These are phyloP conservation scores for Mactra quadrangularis DNA, from an alignment of 1,140 invertebrate species.

Conservation along the genomic window DNA sequence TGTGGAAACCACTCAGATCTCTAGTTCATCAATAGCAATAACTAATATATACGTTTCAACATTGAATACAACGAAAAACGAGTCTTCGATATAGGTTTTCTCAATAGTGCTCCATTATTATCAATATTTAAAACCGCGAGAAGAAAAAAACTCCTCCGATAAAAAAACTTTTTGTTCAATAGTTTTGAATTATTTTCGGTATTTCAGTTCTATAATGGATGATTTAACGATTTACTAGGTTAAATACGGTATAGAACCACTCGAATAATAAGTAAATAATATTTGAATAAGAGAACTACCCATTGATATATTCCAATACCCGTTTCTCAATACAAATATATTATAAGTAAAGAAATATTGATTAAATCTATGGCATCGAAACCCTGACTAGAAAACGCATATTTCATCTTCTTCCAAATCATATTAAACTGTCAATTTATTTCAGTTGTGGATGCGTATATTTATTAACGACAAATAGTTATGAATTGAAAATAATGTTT, in stretches of 20 bases:
- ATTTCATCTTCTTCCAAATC: slow-evolving; percentile 51
- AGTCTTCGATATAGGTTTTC: too few species aligned
- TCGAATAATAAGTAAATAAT: slow-evolving; percentile 53
- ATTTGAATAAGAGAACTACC: slow-evolving; percentile 38
- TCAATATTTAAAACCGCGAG: too few species aligned
- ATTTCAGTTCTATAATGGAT: too few species aligned
- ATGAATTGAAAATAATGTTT: not conserved
- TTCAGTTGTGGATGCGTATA: not conserved
- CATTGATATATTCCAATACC: slow-evolving; percentile 24
- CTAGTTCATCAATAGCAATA: too few species aligned
- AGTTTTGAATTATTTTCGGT: too few species aligned
- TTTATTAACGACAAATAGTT: slow-evolving; percentile 23
- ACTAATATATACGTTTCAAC: too few species aligned
- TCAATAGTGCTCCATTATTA: too few species aligned
- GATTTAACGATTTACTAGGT: too few species aligned
- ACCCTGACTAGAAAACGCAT: slow-evolving; percentile 23
- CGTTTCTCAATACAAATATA: slow-evolving; percentile 41
- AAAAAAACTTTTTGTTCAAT: too few species aligned
- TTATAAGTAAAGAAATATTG: slow-evolving; percentile 33
- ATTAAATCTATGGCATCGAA: slow-evolving; percentile 14
- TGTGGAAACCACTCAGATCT: too few species aligned
- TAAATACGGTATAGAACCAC: slow-evolving; percentile 3
- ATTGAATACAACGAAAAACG: slow-evolving; percentile 31
- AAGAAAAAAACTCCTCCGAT: too few species aligned
- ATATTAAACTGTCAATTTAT: slow-evolving; percentile 23